phyloP scores from a whole-genome alignment of 2,888 invertebrate genomes.

The Bimastos eiseni region DNA sequence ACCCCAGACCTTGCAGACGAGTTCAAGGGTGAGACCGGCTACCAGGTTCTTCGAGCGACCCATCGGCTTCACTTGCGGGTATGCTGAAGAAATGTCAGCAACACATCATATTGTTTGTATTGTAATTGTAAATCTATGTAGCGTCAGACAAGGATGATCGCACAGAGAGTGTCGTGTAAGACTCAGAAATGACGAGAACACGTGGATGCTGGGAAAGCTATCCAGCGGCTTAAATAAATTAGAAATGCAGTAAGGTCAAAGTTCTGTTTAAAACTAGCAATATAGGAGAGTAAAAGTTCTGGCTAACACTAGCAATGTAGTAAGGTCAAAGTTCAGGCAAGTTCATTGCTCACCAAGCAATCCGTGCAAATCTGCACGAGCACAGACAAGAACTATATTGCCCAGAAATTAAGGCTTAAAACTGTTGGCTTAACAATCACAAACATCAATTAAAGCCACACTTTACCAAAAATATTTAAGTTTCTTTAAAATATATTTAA shows the following conservation, averaged over 20 bases:
- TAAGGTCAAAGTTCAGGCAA: no score
- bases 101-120: no score
- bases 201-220: not conserved
- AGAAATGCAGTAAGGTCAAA: no score
- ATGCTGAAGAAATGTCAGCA: slow-evolving; percentile 8
- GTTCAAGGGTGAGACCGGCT: slow-evolving; percentile 30
- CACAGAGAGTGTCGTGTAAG: not conserved
- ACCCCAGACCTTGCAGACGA: slow-evolving; percentile 35
- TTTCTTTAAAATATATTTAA: not conserved
- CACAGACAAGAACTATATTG: no score
- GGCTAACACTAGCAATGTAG: no score
- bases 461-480: not conserved
- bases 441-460: not conserved
- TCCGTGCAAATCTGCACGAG: no score
- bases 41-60: slow-evolving; percentile 33
- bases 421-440: not conserved
- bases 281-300: no score
- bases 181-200: not conserved
- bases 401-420: no score
- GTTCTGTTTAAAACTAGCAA: no score
- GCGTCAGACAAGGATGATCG: not conserved
- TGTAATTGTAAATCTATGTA: not conserved
- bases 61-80: slow-evolving; percentile 34
- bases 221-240: not conserved
- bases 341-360: no score